Base-by-base conservation (phyloP, 2,888 invertebrate genomes). In the Tenthredo mesomela region DNA sequence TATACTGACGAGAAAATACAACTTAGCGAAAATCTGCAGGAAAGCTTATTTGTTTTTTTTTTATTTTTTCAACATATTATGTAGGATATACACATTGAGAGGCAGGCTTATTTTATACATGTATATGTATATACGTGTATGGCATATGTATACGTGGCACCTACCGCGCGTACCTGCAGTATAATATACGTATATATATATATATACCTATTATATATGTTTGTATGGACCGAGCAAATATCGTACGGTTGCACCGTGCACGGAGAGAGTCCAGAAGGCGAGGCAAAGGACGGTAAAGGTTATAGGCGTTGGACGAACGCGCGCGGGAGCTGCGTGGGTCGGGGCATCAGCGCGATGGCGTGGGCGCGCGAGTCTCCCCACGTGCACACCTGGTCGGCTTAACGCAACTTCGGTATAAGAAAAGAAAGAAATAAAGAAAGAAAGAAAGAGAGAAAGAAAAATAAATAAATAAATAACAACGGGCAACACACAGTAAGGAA, bases 341-440 rank as follows among this genome's bases (percentile, higher is more conserved):
- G 77, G 77, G 67, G 50, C 50, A 47, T 29, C 50, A 29, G 50
- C 40, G 50, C 40, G 78, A 33, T 61, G 75, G 84, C 84, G 84
- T 84, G 84, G 84, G 84, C 84, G 84, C 65, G 77, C 29, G 77
- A 33, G 54, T 84, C 84, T 84, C 78, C 84, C 84, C 77, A 84
- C 84, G 77, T 84, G 84, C 84, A 77, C 84, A 84, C 84, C 84
- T 84, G 84, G 84, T 58, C 77, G 77, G 75, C 33, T 84, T 77
- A 77, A 84, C 65, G 77, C 73, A 54, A 77, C 58, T 82, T 21
- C 43, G 43, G 65, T 67, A 33, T 67, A 33, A 21, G 29, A 21
- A 7, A 25, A 61, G n/a, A 80, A 40, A 61, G n/a, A 37, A 47
- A 82, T 18, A 2, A 65, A 82, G 0, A n/a, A 80, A 70, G 15